phyloP scores from a whole-genome alignment of 2,113 vertebrate genomes.

The Ceyx margarethae region DNA sequence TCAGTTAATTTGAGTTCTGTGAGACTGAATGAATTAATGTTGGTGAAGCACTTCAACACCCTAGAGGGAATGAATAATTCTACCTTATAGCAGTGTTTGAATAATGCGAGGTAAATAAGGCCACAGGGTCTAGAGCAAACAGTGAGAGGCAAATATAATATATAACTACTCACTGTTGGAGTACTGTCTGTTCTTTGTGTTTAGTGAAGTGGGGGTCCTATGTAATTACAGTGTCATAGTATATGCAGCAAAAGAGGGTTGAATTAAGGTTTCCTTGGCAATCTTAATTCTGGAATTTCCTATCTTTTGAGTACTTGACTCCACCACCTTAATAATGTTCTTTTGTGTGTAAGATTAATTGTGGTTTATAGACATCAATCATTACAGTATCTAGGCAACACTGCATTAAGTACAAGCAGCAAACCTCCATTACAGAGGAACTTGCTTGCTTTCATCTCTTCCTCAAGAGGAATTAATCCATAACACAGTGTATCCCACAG shows the following conservation, averaged over 20 bases:
- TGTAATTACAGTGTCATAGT: neutral
- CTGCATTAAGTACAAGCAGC: neutral
- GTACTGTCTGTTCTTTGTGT: neutral
- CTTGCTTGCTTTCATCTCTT: neutral
- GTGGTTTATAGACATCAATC: neutral
- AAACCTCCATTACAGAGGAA: neutral
- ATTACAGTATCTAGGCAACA: neutral
- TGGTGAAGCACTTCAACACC: neutral
- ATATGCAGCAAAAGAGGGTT: neutral
- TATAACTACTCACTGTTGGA: neutral
- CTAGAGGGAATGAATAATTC: conserved; percentile 12
- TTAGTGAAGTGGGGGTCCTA: neutral
- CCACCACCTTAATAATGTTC: neutral
- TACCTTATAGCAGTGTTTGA: neutral
- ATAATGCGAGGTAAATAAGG: neutral
- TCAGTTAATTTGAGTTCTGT: neutral
- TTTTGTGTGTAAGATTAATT: neutral
- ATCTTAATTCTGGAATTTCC: neutral
- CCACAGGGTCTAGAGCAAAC: neutral
- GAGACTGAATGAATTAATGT: neutral
- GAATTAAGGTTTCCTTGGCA: neutral
- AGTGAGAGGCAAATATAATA: neutral
- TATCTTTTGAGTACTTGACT: conserved; percentile 10
- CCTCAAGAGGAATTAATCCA: neutral
- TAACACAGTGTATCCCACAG: neutral